Evolutionary conservation across 2,888 invertebrate species (phyloP), one percentile per base, ranked within the genome.

Genomic region (Agriopis leucophaearia): DNA sequence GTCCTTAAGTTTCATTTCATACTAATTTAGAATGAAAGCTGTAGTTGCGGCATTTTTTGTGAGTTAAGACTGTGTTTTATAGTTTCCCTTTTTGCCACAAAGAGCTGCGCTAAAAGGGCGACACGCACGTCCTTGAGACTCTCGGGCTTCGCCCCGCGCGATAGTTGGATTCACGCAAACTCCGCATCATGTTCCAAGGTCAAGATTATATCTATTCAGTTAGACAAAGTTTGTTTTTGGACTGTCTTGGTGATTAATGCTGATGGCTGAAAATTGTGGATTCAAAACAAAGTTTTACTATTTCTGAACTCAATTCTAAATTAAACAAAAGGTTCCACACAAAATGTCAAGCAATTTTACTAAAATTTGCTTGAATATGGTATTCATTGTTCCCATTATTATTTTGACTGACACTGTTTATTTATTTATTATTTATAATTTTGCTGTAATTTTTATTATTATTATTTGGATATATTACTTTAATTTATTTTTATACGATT

Each of bases 151-250:
- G 36, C 40, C 45, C 59, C 45, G 35, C 47, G 64, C 35, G 51
- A 50, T 66, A 59, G 64, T 64, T 57, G 18, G 9, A 10, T 55
- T 62, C 76, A 76, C 74, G 76, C 76, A 69, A 76, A 68, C 60
- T 40, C 16, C 44, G 50, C 74, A 69, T 76, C 76, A 73, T 60
- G 38, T n/a, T 35, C 44, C 71, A 72, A 72, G 71, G 71, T 69
- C 69, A 68, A 58, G 51, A 63, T 54, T 58, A 50, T 50, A 57
- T 59, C 52, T 52, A 42, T 52, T 40, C 15, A 50, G 57, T 48
- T 8, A 40, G 36, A 15, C 27, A 55, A 64, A 60, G 50, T 64
- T 60, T 42, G 51, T 18, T 63, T 69, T 61, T 51, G 27, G 16
- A 27, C 47, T 64, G 47, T 42, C 64, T 45, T 13, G n/a, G 10